These are phyloP conservation scores for Benitochromis conjunctus DNA, from an alignment of 2,113 vertebrate species.

Conservation along the genomic window DNA sequence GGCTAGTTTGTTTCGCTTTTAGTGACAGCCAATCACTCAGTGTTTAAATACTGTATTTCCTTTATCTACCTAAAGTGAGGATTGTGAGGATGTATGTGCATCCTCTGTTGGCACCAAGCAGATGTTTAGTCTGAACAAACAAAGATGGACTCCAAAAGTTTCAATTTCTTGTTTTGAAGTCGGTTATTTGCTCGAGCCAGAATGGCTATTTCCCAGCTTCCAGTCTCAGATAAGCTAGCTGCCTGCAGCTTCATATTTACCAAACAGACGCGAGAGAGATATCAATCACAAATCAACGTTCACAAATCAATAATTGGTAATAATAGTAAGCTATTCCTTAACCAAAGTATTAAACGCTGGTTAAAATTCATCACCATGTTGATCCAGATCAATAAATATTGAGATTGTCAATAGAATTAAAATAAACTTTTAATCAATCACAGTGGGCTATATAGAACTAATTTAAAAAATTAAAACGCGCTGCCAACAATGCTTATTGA, in stretches of 20 bases:
- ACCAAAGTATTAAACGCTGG: background rate
- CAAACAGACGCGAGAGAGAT: background rate
- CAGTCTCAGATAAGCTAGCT: background rate
- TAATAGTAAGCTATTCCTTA: background rate
- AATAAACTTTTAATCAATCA: background rate
- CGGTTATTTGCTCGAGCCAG: background rate
- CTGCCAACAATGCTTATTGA: background rate
- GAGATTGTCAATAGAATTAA: slow-evolving; percentile 4
- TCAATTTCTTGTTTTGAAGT: background rate
- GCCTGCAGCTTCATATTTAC: background rate
- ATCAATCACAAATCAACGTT: background rate
- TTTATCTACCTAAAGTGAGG: background rate
- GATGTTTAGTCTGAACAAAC: background rate
- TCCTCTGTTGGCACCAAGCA: background rate
- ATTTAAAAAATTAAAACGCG: background rate
- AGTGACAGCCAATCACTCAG: background rate
- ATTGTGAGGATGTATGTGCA: background rate
- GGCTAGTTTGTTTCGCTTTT: background rate
- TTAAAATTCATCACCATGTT: background rate
- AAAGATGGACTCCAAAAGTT: background rate
- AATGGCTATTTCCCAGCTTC: background rate
- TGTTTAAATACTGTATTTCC: background rate
- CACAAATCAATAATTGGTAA: background rate
- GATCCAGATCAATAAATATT: background rate
- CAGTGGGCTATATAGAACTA: background rate